Conservation (phyloP, 2,797 vertebrate species). For the Diglossa cyanea region DNA sequence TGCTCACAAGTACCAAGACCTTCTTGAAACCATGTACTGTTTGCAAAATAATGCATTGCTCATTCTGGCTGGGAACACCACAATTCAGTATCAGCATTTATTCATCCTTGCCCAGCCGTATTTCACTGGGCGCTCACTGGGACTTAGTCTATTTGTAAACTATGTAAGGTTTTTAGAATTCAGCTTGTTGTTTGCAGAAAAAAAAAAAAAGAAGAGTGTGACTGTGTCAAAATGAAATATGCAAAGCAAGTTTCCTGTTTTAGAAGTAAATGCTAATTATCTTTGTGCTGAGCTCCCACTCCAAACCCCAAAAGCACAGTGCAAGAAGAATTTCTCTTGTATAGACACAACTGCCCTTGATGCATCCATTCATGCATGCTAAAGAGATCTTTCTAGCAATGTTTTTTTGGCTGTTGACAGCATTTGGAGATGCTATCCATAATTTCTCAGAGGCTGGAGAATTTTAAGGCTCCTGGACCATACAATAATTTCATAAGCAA, state of each 20-base stretch:
- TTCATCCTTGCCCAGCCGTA: background rate
- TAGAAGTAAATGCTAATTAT: conserved; percentile 28
- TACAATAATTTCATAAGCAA: background rate
- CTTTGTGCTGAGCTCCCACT: background rate
- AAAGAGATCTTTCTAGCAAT: conserved; percentile 36
- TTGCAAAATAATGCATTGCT: background rate
- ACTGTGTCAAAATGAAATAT: conserved; percentile 38
- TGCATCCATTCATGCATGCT: conserved; percentile 22
- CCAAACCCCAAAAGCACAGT: conserved; percentile 7
- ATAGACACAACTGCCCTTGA: conserved; percentile 8
- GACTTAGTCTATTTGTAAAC: background rate
- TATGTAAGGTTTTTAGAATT: background rate
- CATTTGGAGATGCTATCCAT: background rate
- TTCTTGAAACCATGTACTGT: background rate
- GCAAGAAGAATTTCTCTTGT: conserved; percentile 19
- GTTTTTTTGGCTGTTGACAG: conserved; percentile 8
- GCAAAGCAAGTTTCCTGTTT: conserved; percentile 2
- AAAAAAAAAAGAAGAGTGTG: background rate
- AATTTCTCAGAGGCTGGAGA: background rate
- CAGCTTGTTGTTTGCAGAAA: background rate
- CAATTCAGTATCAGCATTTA: background rate
- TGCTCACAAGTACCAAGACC: background rate
- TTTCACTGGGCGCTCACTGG: background rate
- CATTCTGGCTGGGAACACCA: background rate
- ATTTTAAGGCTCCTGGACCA: background rate